Percentiles rank a stretch among this genome's conserved stretches.
Evolutionary conservation across 2,888 invertebrate genomes (phyloP).

Genomic region (Camptogramma bilineatum): DNA sequence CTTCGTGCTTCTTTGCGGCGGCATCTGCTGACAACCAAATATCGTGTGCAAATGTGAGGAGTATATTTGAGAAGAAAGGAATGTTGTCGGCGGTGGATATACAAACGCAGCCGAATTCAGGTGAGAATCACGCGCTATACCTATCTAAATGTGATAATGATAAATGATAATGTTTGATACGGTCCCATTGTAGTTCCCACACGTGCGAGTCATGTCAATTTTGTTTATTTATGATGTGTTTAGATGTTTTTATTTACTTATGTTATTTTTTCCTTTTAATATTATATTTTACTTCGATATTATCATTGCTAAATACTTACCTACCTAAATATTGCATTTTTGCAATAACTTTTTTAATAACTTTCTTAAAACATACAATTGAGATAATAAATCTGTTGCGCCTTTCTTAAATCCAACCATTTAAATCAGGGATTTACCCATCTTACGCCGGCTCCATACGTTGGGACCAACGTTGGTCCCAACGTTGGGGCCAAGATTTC

Average conservation of each 20-base stretch:
- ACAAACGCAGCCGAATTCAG: slow-evolving; percentile 81
- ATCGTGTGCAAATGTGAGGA: slow-evolving; percentile 82
- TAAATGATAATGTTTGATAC: slow-evolving; percentile 63
- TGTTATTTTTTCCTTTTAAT: too few species aligned
- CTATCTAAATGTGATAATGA: slow-evolving; percentile 59
- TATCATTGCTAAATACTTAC: too few species aligned
- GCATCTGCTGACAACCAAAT: slow-evolving; percentile 69
- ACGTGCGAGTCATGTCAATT: background rate
- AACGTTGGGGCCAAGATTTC: too few species aligned
- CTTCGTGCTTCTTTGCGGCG: slow-evolving; percentile 68
- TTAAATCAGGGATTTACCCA: slow-evolving; percentile 10
- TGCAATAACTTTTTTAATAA: too few species aligned
- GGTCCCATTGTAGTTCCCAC: slow-evolving; percentile 14
- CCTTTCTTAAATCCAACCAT: slow-evolving; percentile 11
- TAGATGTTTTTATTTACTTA: background rate
- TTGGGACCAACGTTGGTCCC: too few species aligned
- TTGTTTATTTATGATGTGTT: slow-evolving; percentile 18
- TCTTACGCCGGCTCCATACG: too few species aligned
- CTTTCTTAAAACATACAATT: background rate
- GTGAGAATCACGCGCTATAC: slow-evolving; percentile 73
- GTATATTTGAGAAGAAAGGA: slow-evolving; percentile 80
- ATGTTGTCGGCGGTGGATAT: slow-evolving; percentile 78
- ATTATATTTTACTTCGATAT: too few species aligned
- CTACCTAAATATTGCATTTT: too few species aligned
- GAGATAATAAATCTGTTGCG: background rate